Evolutionary conservation across 2,113 vertebrate genomes (phyloP).

Genomic region (Gorsachius goisagi): DNA sequence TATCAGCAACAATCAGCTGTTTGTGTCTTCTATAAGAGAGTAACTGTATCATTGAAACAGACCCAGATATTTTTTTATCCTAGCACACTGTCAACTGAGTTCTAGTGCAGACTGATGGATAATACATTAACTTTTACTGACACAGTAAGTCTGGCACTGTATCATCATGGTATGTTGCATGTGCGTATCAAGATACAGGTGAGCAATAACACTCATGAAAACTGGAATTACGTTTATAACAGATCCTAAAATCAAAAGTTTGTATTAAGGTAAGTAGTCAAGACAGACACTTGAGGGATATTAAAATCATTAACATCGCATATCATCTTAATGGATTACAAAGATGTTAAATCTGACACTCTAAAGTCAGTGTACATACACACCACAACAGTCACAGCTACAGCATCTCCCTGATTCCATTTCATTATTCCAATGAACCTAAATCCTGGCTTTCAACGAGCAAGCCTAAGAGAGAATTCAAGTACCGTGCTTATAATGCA

Average conservation of each 20-base stretch:
- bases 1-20: not conserved
- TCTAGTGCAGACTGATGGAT: not conserved
- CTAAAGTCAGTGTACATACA: not conserved
- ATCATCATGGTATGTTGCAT: not conserved
- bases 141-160: not conserved
- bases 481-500: not conserved
- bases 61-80: not conserved
- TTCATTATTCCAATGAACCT: not conserved
- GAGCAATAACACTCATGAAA: not conserved
- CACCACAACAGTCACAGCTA: not conserved
- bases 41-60: not conserved
- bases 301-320: not conserved
- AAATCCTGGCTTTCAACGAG: not conserved
- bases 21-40: not conserved
- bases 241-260: not conserved
- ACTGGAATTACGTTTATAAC: not conserved
- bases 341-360: not conserved
- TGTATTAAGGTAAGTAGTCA: not conserved
- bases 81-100: not conserved
- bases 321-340: not conserved
- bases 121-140: not conserved
- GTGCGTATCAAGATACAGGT: not conserved
- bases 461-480: not conserved
- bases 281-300: not conserved
- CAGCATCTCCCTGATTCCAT: not conserved